These are phyloP conservation scores for Popillia japonica DNA, from an alignment of 1,140 invertebrate genomes.

Conservation along the genomic window DNA sequence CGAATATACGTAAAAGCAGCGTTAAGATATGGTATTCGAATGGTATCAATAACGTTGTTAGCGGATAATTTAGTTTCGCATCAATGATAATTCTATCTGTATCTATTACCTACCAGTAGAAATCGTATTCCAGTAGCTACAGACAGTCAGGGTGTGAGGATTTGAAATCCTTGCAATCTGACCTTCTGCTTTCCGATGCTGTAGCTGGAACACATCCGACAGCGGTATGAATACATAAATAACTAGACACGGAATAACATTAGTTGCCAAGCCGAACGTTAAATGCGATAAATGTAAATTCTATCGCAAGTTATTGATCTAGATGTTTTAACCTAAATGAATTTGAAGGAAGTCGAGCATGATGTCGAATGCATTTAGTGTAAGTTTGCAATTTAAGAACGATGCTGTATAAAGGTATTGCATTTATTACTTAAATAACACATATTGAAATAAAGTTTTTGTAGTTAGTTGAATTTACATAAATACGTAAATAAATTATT, in stretches of 20 bases:
- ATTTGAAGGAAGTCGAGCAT: background rate
- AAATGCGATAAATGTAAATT: background rate
- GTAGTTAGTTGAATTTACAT: background rate
- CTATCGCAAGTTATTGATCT: background rate
- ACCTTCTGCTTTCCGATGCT: background rate
- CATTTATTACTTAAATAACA: background rate
- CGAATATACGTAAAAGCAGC: too few species aligned
- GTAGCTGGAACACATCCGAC: background rate
- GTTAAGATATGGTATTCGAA: too few species aligned
- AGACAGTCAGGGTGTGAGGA: background rate
- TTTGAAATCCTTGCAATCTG: conserved; percentile 10
- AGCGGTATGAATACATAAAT: background rate
- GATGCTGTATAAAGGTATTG: background rate
- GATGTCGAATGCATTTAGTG: background rate
- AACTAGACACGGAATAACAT: background rate
- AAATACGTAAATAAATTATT: background rate
- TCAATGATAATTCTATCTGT: background rate
- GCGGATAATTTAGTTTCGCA: background rate
- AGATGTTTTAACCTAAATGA: background rate
- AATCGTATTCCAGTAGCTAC: background rate
- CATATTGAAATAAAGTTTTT: background rate
- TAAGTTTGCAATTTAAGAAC: background rate
- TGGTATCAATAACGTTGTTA: background rate
- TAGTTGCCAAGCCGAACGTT: background rate
- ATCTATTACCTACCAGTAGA: background rate